Evolutionary conservation across 2,888 invertebrate species (phyloP), one percentile per base, ranked within the genome.

Genomic region (Lomographa bimaculata): DNA sequence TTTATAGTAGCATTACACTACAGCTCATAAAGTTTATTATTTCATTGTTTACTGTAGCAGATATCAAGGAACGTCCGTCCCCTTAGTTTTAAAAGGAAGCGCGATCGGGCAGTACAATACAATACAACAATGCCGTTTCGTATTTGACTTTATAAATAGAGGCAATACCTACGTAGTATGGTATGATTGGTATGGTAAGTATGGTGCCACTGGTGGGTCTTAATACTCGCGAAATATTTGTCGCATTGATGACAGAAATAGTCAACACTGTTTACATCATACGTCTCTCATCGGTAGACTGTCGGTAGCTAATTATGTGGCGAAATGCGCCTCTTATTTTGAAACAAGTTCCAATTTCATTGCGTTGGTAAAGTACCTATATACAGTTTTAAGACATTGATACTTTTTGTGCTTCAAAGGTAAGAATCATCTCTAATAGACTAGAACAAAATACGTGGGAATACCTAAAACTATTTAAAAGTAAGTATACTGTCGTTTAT

Each of bases 131-230:
- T 86, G 78, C 72, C 63, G 57, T 64, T 70, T 71, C 76, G 69
- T 72, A 82, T 82, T 79, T 74, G 77, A 79, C 79, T 85, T 84
- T 81, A 85, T 80, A 85, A 85, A 84, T 84, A 85, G 77, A 80
- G 73, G n/a, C n/a, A n/a, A n/a, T n/a, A n/a, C n/a, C n/a, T n/a
- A n/a, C n/a, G n/a, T n/a, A n/a, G n/a, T n/a, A n/a, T n/a, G n/a
- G n/a, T n/a, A n/a, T n/a, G n/a, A n/a, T n/a, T n/a, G n/a, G n/a
- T n/a, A n/a, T n/a, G n/a, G n/a, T n/a, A n/a, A n/a, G n/a, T n/a
- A n/a, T n/a, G n/a, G n/a, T n/a, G n/a, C n/a, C n/a, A 8, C 21
- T 33, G 45, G 14, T 4, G 3, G 14, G 14, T 14, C 14, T n/a
- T n/a, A n/a, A n/a, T n/a, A 2, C 27, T 39, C 29, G 41, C 41